Base-by-base conservation (phyloP, 1,140 invertebrate species). In the Caenorhabditis inopinata region DNA sequence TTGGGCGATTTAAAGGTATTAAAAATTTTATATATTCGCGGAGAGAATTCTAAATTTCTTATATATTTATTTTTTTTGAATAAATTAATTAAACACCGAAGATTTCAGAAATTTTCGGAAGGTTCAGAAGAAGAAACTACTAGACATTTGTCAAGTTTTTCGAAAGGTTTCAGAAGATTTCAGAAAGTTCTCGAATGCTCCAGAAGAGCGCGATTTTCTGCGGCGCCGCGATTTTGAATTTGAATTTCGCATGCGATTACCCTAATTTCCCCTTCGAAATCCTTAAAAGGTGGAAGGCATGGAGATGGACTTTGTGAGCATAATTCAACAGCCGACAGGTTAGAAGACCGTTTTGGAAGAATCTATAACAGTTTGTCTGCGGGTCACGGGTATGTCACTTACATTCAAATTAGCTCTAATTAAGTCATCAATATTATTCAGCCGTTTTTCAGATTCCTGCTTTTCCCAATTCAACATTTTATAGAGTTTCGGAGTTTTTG, bases 221-320 rank as follows among this genome's bases (percentile, higher is more conserved):
- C n/a, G n/a, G n/a, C n/a, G n/a, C n/a, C n/a, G n/a, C n/a, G n/a
- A n/a, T n/a, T n/a, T n/a, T n/a, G n/a, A n/a, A n/a, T n/a, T n/a
- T n/a, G n/a, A n/a, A n/a, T n/a, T n/a, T n/a, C n/a, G n/a, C n/a
- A n/a, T n/a, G 3, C 6, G 11, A 11, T n/a, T 29, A 78, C 76
- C 35, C 76, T 14, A 25, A 78, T 51, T n/a, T 58, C 51, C 11
- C 38, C 47, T 23, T 78, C 76, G 38, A 78, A 58, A 18, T 78
- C 29, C 9, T 58, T 78, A 1, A 78, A 23, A 0, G 18, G 14
- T 27, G 76, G 76, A 35, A 78, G 12, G 23, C 76, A 78, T 12
- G 51, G 35, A 38, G 51, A 62, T 0, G 29, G 21, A 11, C 18
- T 32, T 9, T 53, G 9, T 4, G 76, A 18, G 21, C 76, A 78